A percentile compares a stretch with the other conserved stretches of the same genome.
phyloP scores from a whole-genome alignment of 2,797 vertebrate species.

The Leptoclinus maculatus region DNA sequence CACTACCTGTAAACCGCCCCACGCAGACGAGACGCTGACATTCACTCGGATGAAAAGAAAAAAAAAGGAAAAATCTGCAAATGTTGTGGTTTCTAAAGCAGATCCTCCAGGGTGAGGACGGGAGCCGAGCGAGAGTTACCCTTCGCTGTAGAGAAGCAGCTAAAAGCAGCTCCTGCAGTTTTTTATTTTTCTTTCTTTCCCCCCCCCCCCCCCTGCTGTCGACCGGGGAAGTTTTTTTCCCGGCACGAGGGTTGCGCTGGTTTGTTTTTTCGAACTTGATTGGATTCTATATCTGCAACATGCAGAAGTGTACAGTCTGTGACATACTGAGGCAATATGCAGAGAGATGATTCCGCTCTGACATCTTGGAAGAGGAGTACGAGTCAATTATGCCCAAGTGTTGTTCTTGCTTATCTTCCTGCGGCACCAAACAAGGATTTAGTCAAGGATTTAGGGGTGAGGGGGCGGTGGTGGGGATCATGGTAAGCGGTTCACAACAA shows the following conservation, averaged over 20 bases:
- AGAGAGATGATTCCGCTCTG: constrained; percentile 82
- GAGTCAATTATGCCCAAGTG: constrained; percentile 88
- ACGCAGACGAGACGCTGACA: constrained; percentile 75
- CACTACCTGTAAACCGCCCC: constrained; percentile 84
- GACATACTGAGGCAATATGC: constrained; percentile 82
- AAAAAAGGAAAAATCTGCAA: constrained; percentile 67
- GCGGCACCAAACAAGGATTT: constrained; percentile 87
- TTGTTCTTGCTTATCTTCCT: constrained; percentile 87
- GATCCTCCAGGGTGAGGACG: constrained; percentile 72
- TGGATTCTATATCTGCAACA: constrained; percentile 83
- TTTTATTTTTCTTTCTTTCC: constrained; percentile 22
- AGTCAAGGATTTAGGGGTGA: constrained; percentile 87
- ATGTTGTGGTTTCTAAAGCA: constrained; percentile 77
- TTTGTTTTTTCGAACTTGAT: constrained; percentile 83
- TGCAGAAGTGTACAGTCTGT: constrained; percentile 78
- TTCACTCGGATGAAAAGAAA: constrained; percentile 64
- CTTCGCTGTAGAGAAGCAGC: constrained; percentile 50
- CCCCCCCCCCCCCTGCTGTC: no score
- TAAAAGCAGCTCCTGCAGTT: constrained; percentile 67
- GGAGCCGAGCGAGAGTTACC: constrained; percentile 62
- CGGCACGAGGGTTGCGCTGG: constrained; percentile 60
- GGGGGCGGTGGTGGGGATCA: constrained; percentile 85
- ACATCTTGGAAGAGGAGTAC: constrained; percentile 85
- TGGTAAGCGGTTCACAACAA: constrained; percentile 88
- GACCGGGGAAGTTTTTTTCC: constrained; percentile 71